A percentile compares a stretch with the other conserved stretches of the same genome.
Evolutionary conservation across 1,140 invertebrate species (phyloP).

Genomic region (Sinonovacula constricta): DNA sequence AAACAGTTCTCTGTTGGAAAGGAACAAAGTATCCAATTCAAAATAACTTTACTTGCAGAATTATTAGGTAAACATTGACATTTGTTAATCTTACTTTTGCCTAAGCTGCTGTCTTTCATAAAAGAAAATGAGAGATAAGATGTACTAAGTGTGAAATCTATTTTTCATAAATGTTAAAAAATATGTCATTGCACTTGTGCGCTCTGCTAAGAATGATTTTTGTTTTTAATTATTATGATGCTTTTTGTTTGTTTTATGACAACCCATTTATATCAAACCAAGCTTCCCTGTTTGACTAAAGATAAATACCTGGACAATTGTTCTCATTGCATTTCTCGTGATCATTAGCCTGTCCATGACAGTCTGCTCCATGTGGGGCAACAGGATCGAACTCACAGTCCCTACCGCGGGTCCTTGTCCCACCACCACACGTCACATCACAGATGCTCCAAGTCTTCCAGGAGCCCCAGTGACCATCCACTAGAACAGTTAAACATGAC

Average conservation of each 20-base stretch:
- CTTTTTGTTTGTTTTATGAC: too few species aligned
- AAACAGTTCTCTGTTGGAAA: too few species aligned
- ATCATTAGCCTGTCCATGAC: slow-evolving; percentile 45
- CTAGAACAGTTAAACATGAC: slow-evolving; percentile 15
- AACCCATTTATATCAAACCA: too few species aligned
- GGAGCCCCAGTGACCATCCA: slow-evolving; percentile 40
- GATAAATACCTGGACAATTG: slow-evolving; percentile 46
- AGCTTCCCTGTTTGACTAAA: too few species aligned
- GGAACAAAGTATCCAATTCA: too few species aligned
- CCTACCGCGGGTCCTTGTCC: background rate
- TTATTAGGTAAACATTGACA: too few species aligned
- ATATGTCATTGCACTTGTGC: too few species aligned
- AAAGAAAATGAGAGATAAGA: background rate
- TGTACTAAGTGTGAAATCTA: background rate
- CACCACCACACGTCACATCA: slow-evolving; percentile 42
- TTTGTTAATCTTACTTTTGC: too few species aligned
- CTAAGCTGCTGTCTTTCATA: too few species aligned
- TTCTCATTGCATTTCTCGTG: slow-evolving; percentile 9
- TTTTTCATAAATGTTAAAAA: background rate
- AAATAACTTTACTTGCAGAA: too few species aligned
- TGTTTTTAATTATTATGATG: too few species aligned
- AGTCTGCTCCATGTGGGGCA: slow-evolving; percentile 61
- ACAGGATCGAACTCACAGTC: slow-evolving; percentile 21
- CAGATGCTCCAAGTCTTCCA: slow-evolving; percentile 48
- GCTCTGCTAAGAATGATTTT: too few species aligned